Evolutionary conservation across 2,113 vertebrate species (phyloP).

Genomic region (Balaenoptera acutorostrata): DNA sequence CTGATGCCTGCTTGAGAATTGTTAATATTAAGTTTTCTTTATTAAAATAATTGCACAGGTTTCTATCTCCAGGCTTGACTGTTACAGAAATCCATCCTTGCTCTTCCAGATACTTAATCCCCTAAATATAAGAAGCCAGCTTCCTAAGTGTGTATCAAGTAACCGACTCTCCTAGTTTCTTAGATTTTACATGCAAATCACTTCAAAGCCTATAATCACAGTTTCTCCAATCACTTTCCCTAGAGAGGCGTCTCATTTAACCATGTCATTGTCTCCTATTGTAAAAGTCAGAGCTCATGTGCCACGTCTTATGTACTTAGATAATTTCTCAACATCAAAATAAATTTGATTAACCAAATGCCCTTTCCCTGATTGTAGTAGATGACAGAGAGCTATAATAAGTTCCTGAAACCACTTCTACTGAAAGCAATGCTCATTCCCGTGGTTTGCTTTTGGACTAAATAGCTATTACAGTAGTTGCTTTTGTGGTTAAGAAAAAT

Average conservation of each 20-base stretch:
- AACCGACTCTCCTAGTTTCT: not conserved
- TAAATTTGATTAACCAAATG: slow-evolving; percentile 1
- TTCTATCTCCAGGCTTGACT: not conserved
- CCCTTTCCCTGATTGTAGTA: slow-evolving; percentile 11
- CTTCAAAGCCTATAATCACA: not conserved
- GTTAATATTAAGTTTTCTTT: not conserved
- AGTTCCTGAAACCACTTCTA: not conserved
- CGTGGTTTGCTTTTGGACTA: not conserved
- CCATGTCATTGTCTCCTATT: not conserved
- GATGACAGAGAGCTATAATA: not conserved
- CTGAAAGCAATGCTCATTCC: not conserved
- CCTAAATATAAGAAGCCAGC: not conserved
- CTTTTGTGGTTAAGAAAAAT: not conserved
- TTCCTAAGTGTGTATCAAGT: not conserved
- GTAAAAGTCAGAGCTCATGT: not conserved
- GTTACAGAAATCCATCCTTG: not conserved
- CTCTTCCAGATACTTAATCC: not conserved
- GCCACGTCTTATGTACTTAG: not conserved
- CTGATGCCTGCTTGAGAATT: not conserved
- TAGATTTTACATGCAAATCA: not conserved
- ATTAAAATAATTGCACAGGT: not conserved
- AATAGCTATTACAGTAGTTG: not conserved
- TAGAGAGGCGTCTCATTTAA: not conserved
- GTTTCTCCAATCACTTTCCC: not conserved
- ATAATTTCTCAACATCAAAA: slow-evolving; percentile 22